Base-by-base conservation (phyloP, 37 sponge, comb jelly and placozoan species). In the Halisarca cf. caerulea region DNA sequence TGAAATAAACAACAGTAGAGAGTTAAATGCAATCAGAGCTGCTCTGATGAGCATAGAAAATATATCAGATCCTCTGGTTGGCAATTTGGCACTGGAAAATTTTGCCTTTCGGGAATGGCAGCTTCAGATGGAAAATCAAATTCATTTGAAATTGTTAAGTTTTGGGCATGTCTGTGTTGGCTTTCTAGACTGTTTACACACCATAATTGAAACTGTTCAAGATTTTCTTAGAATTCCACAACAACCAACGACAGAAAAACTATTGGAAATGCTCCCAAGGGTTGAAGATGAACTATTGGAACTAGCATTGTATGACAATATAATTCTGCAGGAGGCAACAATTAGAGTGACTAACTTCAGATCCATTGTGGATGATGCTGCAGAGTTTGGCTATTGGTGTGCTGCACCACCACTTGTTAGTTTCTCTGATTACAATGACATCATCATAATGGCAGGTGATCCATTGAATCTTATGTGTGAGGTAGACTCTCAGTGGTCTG, bases 361-460 rank as follows among this genome's bases (percentile, higher is more conserved):
- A 24, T 15, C 32, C 45, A 74, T 74, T 41, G 41, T 74, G 25
- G 45, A 74, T 24, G 8, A 5, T 15, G 77, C 77, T 36, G 3
- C 36, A 44, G 44, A 74, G 2, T 40, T 74, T 15, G 44, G 41
- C 45, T 74, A 74, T 37, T 74, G 77, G 77, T 74, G 77, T 74
- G 77, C 77, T 24, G 20, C 8, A 39, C 3, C 24, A 20, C 77
- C 77, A 17, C 42, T 24, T 41, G 77, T 41, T 2, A 37, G 24
- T 3, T 44, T 74, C 0, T 47, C 51, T 47, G 11, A 1, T 24
- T 3, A 40, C 6, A 7, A 18, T 1, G 25, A 9, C 41, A 37
- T 36, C 18, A 11, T 40, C 45, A 74, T 40, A 42, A 23, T 21
- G 21, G 44, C 1, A n/a, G 36, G 42, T 25, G 77, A 74, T 1